Evolutionary conservation across 2,888 invertebrate species (phyloP), one percentile per base, ranked within the genome.

Genomic region (Leptopterna dolabrata): DNA sequence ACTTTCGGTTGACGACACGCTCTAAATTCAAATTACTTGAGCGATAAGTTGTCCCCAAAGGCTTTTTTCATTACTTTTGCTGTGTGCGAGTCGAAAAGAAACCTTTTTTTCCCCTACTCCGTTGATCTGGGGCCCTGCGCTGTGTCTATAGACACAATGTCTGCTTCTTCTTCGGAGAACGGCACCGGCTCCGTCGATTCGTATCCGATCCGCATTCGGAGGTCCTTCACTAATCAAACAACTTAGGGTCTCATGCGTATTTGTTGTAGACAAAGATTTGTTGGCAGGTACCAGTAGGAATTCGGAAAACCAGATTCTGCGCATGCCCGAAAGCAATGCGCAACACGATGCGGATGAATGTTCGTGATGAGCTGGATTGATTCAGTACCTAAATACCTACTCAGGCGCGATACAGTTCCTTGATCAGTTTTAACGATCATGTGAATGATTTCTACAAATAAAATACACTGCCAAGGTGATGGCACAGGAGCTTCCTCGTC

Each of bases 1-100:
- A 45, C 73, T 85, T 85, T 85, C 47, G 76, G 71, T 71, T 19
- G 73, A 76, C 24, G 76, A 85, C 85, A 73, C 76, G 51, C 73
- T 85, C 85, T 76, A 85, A 85, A 85, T 85, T 85, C 85, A 85
- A 85, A 85, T 85, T 85, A 85, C 85, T 85, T 85, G 36, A 47
- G 85, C 43, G 27, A 85, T 73, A 85, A 85, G 73, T 85, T 85
- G 73, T 76, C 71, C 81, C 51, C 43, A 29, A 47, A 36, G 84
- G 73, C 55, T 27, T 13, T 55, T 45, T 43, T 43, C 78, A 19
- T 24, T 43, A 11, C 45, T 71, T 71, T 71, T 76, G n/a, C n/a
- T 51, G 63, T 63, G 63, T 63, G 63, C 24, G 63, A 9, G 7
- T 7, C 36, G 7, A 36, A 36, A 63, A 27, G 24, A 63, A 2